Conservation (phyloP, 1,140 invertebrate genomes). For the Himalopsyche phryganea region DNA sequence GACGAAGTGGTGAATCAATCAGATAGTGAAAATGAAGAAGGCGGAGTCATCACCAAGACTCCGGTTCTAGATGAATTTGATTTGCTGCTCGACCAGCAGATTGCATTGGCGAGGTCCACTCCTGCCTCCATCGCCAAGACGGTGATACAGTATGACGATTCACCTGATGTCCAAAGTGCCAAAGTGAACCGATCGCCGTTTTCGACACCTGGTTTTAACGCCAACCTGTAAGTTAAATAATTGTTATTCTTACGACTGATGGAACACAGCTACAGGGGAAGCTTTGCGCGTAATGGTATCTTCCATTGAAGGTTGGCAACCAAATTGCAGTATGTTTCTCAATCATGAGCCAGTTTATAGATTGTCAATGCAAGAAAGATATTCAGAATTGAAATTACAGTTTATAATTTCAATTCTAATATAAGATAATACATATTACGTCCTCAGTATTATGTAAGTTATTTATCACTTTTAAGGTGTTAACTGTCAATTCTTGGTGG, state of each 20-base stretch:
- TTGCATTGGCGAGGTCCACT: slow-evolving; percentile 36
- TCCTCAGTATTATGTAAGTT: too few relatives aligned
- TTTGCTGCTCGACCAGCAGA: slow-evolving; percentile 47
- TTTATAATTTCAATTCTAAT: too few relatives aligned
- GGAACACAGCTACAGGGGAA: neutral
- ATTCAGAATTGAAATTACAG: too few relatives aligned
- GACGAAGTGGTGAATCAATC: slow-evolving; percentile 41
- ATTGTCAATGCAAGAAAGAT: too few relatives aligned
- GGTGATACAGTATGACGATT: slow-evolving; percentile 1
- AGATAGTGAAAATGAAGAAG: slow-evolving; percentile 47
- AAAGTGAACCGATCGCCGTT: neutral
- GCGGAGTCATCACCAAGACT: slow-evolving; percentile 32
- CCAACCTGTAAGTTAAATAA: neutral
- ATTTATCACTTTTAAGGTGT: too few relatives aligned
- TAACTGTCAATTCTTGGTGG: too few relatives aligned
- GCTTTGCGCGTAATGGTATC: neutral
- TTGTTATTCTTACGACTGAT: neutral
- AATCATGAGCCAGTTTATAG: too few relatives aligned
- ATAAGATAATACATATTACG: too few relatives aligned
- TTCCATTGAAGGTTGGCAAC: neutral
- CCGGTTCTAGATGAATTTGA: slow-evolving; percentile 47
- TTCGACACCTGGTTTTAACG: neutral
- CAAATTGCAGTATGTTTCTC: too few relatives aligned
- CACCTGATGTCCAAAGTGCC: neutral
- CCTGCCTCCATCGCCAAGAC: slow-evolving; percentile 14